Evolutionary conservation across 2,888 invertebrate species (phyloP), one percentile per base, ranked within the genome.

Genomic region (Eupithecia exiguata): DNA sequence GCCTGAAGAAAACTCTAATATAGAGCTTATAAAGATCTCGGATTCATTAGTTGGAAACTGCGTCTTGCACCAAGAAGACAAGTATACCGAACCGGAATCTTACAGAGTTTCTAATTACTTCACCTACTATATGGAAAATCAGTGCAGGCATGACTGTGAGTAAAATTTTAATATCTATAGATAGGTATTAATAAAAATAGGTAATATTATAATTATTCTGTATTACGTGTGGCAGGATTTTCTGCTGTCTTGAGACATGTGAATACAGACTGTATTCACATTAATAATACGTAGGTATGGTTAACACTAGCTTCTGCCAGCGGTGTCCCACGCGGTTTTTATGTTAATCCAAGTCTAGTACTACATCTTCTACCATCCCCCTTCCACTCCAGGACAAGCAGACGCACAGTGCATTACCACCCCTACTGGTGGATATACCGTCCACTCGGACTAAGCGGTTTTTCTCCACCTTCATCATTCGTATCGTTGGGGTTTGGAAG

Each of bases 91-190:
- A 80, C 97, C 97, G 0, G 97, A 96, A 84, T 96, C 97, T 5
- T 98, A 97, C 89, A 94, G 97, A 61, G 96, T 96, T 6, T 96
- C 97, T 3, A 96, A 96, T 84, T 96, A 96, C 82, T 96, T 96
- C 81, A 97, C 97, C 43, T 97, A 97, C 83, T 98, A 98, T 88
- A 95, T 98, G 81, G 97, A 98, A 88, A 97, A 97, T 89, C 96
- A 97, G 84, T 98, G 98, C 89, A 92, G 95, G 78, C 95, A 96
- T 84, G 95, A 96, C 82, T 95, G 96, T 95, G 81, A 95, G 95
- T 69, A 18, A 36, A 63, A 63, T 16, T 16, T 6, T 35, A 30
- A 62, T 62, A 14, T 1, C 14, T 61, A 61, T 61, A 43, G 1
- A 7, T 43, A 30, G 25, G 35, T 30, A 12, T 5, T 16, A 5